phyloP scores from a whole-genome alignment of 2,113 vertebrate genomes.

The Rhinolophus sinicus region DNA sequence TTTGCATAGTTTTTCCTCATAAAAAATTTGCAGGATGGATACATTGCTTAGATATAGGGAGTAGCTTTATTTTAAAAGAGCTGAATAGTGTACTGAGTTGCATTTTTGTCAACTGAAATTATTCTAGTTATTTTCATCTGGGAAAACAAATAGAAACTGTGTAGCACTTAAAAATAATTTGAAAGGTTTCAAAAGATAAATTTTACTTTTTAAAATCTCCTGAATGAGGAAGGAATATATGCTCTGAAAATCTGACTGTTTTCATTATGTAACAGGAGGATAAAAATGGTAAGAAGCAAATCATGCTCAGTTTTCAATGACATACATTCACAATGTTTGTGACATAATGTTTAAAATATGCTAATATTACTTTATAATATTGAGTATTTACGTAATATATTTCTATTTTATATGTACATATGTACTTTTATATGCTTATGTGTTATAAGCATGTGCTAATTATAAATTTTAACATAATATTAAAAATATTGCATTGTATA shows the following conservation, averaged over 20 bases:
- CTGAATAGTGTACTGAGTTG: not conserved
- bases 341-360: slow-evolving; percentile 10
- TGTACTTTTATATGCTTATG: not conserved
- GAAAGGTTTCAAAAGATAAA: not conserved
- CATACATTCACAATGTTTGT: not conserved
- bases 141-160: not conserved
- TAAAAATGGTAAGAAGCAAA: slow-evolving; percentile 47
- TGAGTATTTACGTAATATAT: not conserved
- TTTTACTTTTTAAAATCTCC: slow-evolving; percentile 11
- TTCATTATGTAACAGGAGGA: slow-evolving; percentile 31
- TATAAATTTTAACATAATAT: slow-evolving; percentile 30
- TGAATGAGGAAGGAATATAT: slow-evolving; percentile 1
- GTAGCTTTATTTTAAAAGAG: slow-evolving; percentile 31
- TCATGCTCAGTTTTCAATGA: slow-evolving; percentile 23
- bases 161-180: slow-evolving; percentile 23
- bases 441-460: not conserved
- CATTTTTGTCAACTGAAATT: slow-evolving; percentile 33
- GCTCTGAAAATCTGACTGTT: not conserved
- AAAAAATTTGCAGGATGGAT: not conserved
- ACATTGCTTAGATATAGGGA: not conserved
- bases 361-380: not conserved
- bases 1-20: slow-evolving; percentile 14
- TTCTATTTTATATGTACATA: not conserved
- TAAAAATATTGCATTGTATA: not conserved
- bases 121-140: slow-evolving; percentile 45